Base-by-base conservation (phyloP, 1,140 invertebrate genomes). In the Magallana angulata region DNA sequence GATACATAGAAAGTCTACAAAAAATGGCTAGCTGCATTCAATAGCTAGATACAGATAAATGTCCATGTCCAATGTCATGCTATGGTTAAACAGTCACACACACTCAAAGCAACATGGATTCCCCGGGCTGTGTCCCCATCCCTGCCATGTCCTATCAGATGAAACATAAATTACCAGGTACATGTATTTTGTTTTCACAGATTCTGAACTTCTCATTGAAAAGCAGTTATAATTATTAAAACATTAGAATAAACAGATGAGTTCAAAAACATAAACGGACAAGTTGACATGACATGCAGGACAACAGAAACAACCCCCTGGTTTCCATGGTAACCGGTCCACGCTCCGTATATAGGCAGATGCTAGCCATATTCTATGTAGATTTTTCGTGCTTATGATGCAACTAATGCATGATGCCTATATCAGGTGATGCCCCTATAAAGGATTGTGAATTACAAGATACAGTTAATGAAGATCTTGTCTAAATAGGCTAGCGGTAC, bases 401-500 rank as follows among this genome's bases (percentile, higher is more conserved):
- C 36, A 48, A 24, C 68, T 76, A 36, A 2, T 30, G 68, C 68
- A 76, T 30, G 24, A 76, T 76, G 68, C 30, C 68, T 76, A 76
- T 7, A 5, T 11, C 8, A 30, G 68, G 18, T 76, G 68, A 76
- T 30, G 36, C 68, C 60, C 14, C 60, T 62, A n/a, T n/a, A 11
- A 76, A 30, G 24, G n/a, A 76, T 5, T 48, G 68, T 76, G 68
- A 30, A 48, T 11, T 76, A 48, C 4, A 76, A 76, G 68, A 76
- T 76, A 76, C 18, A 76, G 36, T 48, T 76, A 11, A 12, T 76
- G 12, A 76, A 24, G 24, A 76, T 12, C 36, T 30, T 30, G 24
- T 76, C 68, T 76, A 76, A 2, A 76, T 76, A 76, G 68, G 68
- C 68, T 76, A 76, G 68, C 68, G 24, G 68, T 76, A 76, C 7